These are phyloP conservation scores for Otocyon megalotis DNA, from an alignment of 2,113 vertebrate genomes.

Conservation along the genomic window DNA sequence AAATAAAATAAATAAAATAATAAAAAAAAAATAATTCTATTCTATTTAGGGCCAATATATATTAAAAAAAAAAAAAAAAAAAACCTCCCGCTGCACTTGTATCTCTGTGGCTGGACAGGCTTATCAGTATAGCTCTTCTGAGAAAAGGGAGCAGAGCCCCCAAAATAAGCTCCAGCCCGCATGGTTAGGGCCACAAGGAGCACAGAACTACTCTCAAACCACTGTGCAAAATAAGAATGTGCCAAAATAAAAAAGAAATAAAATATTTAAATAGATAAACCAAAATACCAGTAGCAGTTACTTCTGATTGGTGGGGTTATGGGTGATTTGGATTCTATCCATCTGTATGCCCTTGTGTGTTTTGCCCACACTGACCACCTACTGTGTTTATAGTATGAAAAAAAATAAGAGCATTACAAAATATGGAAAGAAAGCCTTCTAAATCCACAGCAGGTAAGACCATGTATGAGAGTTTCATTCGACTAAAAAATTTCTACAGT, in stretches of 20 bases:
- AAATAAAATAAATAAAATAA: too few relatives aligned
- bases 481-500: background rate
- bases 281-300: background rate
- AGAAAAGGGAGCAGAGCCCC: background rate
- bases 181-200: background rate
- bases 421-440: background rate
- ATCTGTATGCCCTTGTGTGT: background rate
- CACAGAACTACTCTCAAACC: conserved; percentile 5
- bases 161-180: background rate
- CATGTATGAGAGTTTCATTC: conserved; percentile 6
- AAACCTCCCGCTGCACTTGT: background rate
- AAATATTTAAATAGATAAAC: background rate
- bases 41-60: background rate
- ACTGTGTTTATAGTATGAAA: background rate
- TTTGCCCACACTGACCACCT: background rate
- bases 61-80: background rate
- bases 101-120: background rate
- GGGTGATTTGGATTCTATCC: background rate
- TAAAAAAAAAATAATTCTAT: too few relatives aligned
- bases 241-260: background rate
- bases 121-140: background rate
- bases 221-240: background rate
- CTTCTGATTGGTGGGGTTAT: background rate
- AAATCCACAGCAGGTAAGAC: background rate
- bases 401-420: background rate